Percentiles rank a stretch among this genome's conserved stretches.
Conservation (phyloP, 2,888 invertebrate species). For the Tortricodes alternella region DNA sequence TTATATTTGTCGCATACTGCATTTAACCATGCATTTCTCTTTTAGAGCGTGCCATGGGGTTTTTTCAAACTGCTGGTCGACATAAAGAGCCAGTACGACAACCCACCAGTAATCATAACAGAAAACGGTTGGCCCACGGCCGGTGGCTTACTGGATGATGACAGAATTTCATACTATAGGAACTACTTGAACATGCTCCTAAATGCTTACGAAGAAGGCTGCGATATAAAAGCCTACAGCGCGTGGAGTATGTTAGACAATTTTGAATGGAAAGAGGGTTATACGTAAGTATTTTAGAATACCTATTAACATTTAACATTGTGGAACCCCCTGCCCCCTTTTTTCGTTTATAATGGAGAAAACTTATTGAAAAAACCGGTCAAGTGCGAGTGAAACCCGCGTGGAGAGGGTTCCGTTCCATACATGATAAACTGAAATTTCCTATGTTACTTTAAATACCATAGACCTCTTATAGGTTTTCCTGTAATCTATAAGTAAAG, state of each 20-base stretch:
- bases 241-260: slow-evolving; percentile 85
- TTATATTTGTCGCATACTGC: too few relatives aligned
- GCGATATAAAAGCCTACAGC: slow-evolving; percentile 74
- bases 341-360: too few relatives aligned
- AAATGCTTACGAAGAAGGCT: slow-evolving; percentile 68
- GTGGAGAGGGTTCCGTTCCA: too few relatives aligned
- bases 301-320: too few relatives aligned
- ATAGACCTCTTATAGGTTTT: too few relatives aligned
- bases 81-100: slow-evolving; percentile 68
- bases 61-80: slow-evolving; percentile 78
- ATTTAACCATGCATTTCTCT: too few relatives aligned
- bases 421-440: too few relatives aligned
- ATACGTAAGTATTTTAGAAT: slow-evolving; percentile 60
- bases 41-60: too few relatives aligned
- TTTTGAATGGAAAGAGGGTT: slow-evolving; percentile 83
- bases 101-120: slow-evolving; percentile 78
- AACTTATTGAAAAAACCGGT: neutral
- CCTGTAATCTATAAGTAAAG: too few relatives aligned
- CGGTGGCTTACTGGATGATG: slow-evolving; percentile 60
- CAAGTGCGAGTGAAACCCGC: too few relatives aligned
- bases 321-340: too few relatives aligned
- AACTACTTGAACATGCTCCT: slow-evolving; percentile 62
- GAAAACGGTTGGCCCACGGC: slow-evolving; percentile 77
- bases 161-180: slow-evolving; percentile 59
- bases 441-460: too few relatives aligned